Conservation (phyloP, 2,797 vertebrate genomes). For the Chiloscyllium punctatum region DNA sequence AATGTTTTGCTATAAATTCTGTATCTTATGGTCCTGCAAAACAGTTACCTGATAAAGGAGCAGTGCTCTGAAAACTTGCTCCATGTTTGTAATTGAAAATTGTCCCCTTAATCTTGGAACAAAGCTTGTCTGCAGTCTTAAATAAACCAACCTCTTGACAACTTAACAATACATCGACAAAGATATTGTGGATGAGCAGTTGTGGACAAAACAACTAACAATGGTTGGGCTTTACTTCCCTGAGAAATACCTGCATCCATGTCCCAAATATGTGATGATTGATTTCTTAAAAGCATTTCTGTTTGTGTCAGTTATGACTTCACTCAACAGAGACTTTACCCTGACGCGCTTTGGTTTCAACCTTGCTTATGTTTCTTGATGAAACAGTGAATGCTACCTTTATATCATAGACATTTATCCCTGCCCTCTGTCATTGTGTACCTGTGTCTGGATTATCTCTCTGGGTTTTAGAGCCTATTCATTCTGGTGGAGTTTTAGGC, state of each 20-base stretch:
- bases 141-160: not conserved
- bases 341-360: not conserved
- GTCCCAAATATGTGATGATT: not conserved
- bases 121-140: not conserved
- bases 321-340: not conserved
- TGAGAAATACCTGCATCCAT: not conserved
- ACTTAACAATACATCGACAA: not conserved
- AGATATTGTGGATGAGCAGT: not conserved
- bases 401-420: not conserved
- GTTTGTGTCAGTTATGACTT: not conserved
- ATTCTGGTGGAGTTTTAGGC: not conserved
- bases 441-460: not conserved
- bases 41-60: too few species aligned
- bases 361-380: not conserved
- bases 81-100: not conserved
- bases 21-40: too few species aligned
- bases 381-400: too few species aligned
- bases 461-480: not conserved
- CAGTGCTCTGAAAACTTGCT: too few species aligned
- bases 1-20: too few species aligned
- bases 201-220: too few species aligned
- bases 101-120: not conserved
- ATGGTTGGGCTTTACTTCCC: not conserved
- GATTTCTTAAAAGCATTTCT: not conserved
- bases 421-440: not conserved